These are phyloP conservation scores for Solen grandis DNA, from an alignment of 1,140 invertebrate species.

Conservation along the genomic window DNA sequence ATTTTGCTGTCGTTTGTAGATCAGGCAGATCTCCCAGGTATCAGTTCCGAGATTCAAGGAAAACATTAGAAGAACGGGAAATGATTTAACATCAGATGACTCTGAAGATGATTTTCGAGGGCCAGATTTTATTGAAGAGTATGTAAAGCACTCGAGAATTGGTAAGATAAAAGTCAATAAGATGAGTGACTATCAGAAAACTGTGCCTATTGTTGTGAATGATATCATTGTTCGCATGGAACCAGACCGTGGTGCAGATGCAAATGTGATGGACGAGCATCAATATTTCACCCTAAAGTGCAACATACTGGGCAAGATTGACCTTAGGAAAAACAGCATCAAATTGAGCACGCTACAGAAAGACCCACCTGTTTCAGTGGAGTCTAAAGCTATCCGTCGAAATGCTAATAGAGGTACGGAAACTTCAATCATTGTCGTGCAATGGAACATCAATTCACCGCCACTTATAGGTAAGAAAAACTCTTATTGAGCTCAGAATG, in stretches of 20 bases:
- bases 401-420: not conserved
- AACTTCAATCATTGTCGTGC: not conserved
- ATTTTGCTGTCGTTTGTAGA: no score
- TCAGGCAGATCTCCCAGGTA: not conserved
- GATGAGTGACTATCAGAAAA: not conserved
- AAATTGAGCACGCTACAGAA: no score
- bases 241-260: no score
- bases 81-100: not conserved
- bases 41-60: not conserved
- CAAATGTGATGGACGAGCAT: no score
- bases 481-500: not conserved
- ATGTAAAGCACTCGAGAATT: not conserved
- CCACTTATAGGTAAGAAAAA: no score
- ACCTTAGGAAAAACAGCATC: no score
- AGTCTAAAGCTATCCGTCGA: no score
- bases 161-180: conserved; percentile 1
- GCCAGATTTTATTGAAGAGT: not conserved
- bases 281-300: no score
- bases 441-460: not conserved
- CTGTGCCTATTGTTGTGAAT: no score
- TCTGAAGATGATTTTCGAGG: not conserved
- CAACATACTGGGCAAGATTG: no score
- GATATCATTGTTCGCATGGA: no score
- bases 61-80: conserved; percentile 3
- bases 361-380: no score